Evolutionary conservation across 2,797 vertebrate genomes (phyloP).

Genomic region (Hafferia zeledoni): DNA sequence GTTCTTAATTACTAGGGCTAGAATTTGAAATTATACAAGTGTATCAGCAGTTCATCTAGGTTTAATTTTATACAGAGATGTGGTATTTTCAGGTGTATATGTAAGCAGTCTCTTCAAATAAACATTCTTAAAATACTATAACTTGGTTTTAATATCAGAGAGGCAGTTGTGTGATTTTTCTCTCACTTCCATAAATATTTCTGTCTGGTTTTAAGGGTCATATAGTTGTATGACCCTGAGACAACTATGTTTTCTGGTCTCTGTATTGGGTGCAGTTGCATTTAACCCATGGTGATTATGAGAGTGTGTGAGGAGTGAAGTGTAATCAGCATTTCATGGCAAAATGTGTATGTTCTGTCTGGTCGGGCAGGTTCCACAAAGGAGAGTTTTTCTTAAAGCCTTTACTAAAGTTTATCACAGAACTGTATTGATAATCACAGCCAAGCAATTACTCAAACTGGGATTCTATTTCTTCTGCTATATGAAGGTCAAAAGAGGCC

Average conservation of each 20-base stretch:
- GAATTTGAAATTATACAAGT: constrained; percentile 18
- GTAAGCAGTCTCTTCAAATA: constrained; percentile 8
- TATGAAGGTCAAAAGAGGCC: neutral
- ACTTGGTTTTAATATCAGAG: neutral
- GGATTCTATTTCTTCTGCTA: neutral
- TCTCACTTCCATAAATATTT: constrained; percentile 13
- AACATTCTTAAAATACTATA: neutral
- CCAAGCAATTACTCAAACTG: neutral
- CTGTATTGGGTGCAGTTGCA: neutral
- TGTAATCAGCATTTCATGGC: neutral
- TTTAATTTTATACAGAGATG: constrained; percentile 15
- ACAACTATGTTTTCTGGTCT: neutral
- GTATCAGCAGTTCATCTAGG: neutral
- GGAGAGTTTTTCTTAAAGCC: neutral
- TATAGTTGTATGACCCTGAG: neutral
- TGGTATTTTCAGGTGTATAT: neutral
- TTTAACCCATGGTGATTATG: neutral
- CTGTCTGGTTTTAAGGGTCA: neutral
- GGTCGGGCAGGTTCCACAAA: neutral
- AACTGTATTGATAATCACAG: neutral
- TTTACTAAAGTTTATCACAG: neutral
- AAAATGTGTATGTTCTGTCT: neutral
- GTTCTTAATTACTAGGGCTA: neutral
- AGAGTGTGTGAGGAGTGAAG: neutral
- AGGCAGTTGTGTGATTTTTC: neutral